These are phyloP conservation scores for Amblyteles armatorius DNA, from an alignment of 2,888 invertebrate genomes.

Conservation along the genomic window DNA sequence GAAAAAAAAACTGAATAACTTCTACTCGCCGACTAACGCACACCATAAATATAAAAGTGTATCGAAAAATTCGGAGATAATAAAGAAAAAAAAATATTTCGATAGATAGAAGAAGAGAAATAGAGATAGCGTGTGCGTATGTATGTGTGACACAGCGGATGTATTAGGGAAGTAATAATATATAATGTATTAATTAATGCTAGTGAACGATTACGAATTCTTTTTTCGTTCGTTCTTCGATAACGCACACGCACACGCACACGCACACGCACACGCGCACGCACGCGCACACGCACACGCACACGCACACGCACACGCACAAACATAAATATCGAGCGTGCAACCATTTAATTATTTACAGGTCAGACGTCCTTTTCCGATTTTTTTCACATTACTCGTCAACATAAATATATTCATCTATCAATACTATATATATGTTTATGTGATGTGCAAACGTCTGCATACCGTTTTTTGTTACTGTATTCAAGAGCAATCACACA, in stretches of 20 bases:
- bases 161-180: constrained; percentile 37
- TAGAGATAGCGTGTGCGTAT: constrained; percentile 29
- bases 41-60: neutral
- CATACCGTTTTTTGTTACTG: constrained; percentile 1
- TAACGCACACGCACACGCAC: neutral
- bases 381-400: constrained; percentile 43
- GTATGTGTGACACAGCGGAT: constrained; percentile 40
- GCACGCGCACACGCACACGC: constrained; percentile 29
- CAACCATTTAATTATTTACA: constrained; percentile 72
- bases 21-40: neutral
- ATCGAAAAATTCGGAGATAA: constrained; percentile 5
- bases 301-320: constrained; percentile 34
- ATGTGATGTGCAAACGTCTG: constrained; percentile 2
- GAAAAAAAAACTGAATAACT: constrained; percentile 1
- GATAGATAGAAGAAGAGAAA: constrained; percentile 1
- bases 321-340: constrained; percentile 71
- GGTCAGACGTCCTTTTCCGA: constrained; percentile 66
- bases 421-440: constrained; percentile 2
- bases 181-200: constrained; percentile 25
- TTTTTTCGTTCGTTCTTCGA: neutral
- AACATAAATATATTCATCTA: constrained; percentile 8
- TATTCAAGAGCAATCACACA: constrained; percentile 15
- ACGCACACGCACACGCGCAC: constrained; percentile 11
- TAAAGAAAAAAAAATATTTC: constrained; percentile 7
- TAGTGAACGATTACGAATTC: constrained; percentile 34